Conservation (phyloP, 1,140 invertebrate genomes). For the Penaeus chinensis region DNA sequence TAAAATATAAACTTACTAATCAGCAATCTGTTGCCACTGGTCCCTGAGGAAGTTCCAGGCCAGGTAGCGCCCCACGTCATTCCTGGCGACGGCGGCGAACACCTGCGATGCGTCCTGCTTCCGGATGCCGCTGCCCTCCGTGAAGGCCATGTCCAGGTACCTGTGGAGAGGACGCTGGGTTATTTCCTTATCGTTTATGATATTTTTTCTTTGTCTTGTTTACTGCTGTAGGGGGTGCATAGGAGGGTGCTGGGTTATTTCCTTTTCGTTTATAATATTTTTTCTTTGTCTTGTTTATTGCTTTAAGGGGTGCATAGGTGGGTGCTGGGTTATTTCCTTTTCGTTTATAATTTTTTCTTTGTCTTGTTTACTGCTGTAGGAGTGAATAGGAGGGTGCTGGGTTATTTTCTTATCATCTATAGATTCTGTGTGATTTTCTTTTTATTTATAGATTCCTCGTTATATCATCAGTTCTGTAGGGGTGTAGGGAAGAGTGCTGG, state of each 20-base stretch:
- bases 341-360: no score
- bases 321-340: no score
- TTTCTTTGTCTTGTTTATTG: no score
- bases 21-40: constrained; percentile 73
- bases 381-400: no score
- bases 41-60: constrained; percentile 80
- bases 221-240: background rate
- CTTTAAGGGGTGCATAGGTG: no score
- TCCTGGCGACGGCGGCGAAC: constrained; percentile 75
- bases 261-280: background rate
- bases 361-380: no score
- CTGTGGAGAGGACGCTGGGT: background rate
- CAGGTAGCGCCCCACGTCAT: constrained; percentile 71
- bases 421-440: no score
- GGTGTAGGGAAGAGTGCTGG: background rate
- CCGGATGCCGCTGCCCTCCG: constrained; percentile 70
- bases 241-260: background rate
- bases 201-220: no score
- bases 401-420: no score
- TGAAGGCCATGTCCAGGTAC: constrained; percentile 38
- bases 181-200: no score
- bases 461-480: background rate
- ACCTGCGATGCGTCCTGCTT: constrained; percentile 77
- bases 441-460: no score
- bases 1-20: constrained; percentile 29